These are phyloP conservation scores for Drosophila tani DNA, from an alignment of 1,140 invertebrate species.

Conservation along the genomic window DNA sequence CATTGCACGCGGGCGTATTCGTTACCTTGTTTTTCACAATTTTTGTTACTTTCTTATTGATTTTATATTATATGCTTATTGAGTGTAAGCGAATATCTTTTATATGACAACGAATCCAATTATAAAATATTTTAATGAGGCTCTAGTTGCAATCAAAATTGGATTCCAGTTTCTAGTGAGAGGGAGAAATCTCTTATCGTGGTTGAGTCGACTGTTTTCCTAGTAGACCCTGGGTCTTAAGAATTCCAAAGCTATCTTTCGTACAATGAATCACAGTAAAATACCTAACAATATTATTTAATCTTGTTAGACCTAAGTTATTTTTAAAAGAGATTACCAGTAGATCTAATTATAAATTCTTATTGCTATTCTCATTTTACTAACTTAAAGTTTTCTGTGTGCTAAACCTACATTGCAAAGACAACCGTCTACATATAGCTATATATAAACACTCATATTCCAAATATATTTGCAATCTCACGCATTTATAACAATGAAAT, in stretches of 20 bases:
- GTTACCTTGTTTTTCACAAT: constrained; percentile 24
- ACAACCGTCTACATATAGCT: neutral
- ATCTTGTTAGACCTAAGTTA: neutral
- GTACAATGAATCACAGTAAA: neutral
- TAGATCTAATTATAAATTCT: constrained; percentile 1
- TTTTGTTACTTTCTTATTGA: constrained; percentile 28
- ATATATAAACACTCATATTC: constrained; percentile 19
- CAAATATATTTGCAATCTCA: constrained; percentile 54
- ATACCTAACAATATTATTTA: neutral
- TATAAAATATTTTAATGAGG: constrained; percentile 21
- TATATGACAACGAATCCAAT: constrained; percentile 35
- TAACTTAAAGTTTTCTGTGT: neutral
- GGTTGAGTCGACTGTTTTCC: neutral
- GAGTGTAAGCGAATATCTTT: constrained; percentile 28
- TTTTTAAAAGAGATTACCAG: neutral
- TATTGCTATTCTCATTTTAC: too few relatives aligned
- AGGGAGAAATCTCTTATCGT: neutral
- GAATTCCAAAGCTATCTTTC: constrained; percentile 7
- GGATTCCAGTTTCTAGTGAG: neutral
- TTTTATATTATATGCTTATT: constrained; percentile 20
- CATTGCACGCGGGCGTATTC: constrained; percentile 27
- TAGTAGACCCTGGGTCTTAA: neutral
- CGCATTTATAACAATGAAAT: constrained; percentile 78
- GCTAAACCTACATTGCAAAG: neutral
- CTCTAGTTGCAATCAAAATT: neutral